Evolutionary conservation across 2,797 vertebrate species (phyloP), one percentile per base, ranked within the genome.

Genomic region (Acropternis orthonyx): DNA sequence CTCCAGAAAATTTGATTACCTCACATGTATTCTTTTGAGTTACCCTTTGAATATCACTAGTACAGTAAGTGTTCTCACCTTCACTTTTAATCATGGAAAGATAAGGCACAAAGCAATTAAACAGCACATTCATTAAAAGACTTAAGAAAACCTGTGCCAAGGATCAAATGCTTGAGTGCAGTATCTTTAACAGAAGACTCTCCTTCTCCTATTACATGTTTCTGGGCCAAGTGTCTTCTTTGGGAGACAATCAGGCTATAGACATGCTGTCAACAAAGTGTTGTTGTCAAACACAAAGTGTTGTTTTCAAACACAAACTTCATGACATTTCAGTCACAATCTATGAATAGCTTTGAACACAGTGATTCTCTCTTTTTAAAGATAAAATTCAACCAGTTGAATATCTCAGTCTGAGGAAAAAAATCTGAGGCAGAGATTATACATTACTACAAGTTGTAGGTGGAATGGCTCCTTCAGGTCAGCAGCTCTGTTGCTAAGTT

Each of bases 71-170:
- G 26, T 79, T 74, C 83, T 74, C 77, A 95, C 71, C 37, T 95
- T 91, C 69, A 58, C 49, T 94, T 84, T 94, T 88, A 86, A 84
- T 74, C 46, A 67, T 30, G 49, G 69, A 67, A 81, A 76, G 73
- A 69, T 71, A 83, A 84, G 51, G 37, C 59, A 73, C 27, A 88
- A 88, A 82, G 71, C 83, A 88, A 92, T 90, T 88, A 85, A 92
- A 65, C 7, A 78, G 74, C 49, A 91, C 34, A 84, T 73, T 66
- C 32, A 37, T 72, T 78, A 84, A 67, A 88, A 67, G 34, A 72
- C 43, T 49, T 81, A 7, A 44, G 65, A 80, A 91, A 93, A 62
- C 15, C 69, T 56, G 11, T 86, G 88, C 71, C 73, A 92, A 80
- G 63, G 19, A 43, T 80, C 62, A 89, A 69, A 89, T 4, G 15